Evolutionary conservation across 2,797 vertebrate species (phyloP).

Genomic region (Gallinago stenura): DNA sequence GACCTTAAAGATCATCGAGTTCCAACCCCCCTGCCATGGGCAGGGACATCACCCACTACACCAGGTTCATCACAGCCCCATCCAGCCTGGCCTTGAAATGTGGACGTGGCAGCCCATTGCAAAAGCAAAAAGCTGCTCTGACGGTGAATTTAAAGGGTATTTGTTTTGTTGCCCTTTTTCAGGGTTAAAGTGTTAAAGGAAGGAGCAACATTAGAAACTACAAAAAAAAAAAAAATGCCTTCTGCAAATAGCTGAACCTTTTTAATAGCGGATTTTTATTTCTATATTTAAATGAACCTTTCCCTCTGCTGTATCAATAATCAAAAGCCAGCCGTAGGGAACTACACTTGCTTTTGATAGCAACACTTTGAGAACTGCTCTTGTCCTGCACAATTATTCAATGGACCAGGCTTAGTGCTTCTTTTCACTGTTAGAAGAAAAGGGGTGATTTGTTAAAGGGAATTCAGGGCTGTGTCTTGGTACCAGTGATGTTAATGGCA

Average conservation of each 20-base stretch:
- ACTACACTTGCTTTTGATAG: not conserved
- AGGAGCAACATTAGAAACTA: not conserved
- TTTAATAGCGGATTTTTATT: not conserved
- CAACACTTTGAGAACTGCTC: not conserved
- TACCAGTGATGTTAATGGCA: not conserved
- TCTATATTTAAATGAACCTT: constrained; percentile 30
- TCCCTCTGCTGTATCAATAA: constrained; percentile 10
- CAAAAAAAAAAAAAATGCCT: not conserved
- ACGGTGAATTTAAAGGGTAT: not conserved
- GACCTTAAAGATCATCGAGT: too few species aligned
- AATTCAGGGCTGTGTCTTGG: not conserved
- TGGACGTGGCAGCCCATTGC: not conserved
- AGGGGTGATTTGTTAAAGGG: not conserved
- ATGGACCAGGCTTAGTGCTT: not conserved
- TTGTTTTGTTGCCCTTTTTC: not conserved
- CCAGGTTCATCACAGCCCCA: too few species aligned
- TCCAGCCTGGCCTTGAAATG: too few species aligned
- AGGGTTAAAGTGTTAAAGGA: not conserved
- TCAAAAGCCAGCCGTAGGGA: constrained; percentile 2
- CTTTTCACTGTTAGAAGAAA: not conserved
- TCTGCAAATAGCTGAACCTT: not conserved
- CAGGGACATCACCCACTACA: too few species aligned
- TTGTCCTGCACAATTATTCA: constrained; percentile 1
- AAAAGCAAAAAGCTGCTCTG: not conserved
- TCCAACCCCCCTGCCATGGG: too few species aligned